phyloP scores from a whole-genome alignment of 1,140 invertebrate species.

The Chrysoperla carnea region DNA sequence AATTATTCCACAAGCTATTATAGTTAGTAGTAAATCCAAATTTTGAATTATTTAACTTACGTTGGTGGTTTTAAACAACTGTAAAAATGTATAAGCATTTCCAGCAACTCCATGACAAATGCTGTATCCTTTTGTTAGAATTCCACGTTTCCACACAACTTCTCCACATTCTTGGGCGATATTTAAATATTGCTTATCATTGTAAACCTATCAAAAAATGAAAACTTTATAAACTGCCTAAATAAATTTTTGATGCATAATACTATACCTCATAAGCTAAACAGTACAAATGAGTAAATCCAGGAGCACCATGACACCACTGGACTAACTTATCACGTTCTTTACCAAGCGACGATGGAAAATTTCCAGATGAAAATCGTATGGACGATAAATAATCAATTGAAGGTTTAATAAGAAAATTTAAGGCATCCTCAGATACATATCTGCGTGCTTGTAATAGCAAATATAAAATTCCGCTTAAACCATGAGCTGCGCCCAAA shows the following conservation, averaged over 20 bases:
- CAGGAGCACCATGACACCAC: constrained; percentile 92
- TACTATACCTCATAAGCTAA: constrained; percentile 52
- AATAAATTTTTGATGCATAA: background rate
- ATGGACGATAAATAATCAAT: constrained; percentile 42
- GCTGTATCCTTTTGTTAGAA: constrained; percentile 80
- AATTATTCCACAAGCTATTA: too few species aligned
- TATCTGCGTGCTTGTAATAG: constrained; percentile 47
- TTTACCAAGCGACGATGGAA: constrained; percentile 62
- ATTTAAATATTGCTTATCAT: constrained; percentile 54
- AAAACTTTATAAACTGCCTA: constrained; percentile 1
- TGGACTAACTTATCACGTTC: constrained; percentile 65
- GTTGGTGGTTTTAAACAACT: constrained; percentile 61
- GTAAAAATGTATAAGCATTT: constrained; percentile 77
- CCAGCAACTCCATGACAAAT: constrained; percentile 85
- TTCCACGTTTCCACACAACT: constrained; percentile 66
- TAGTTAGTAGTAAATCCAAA: too few species aligned
- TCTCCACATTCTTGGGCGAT: constrained; percentile 54
- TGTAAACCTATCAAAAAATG: constrained; percentile 37
- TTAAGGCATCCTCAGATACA: constrained; percentile 28
- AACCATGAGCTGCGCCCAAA: constrained; percentile 74
- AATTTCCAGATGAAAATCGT: constrained; percentile 61
- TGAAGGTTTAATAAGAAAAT: constrained; percentile 34
- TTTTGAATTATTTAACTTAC: too few species aligned
- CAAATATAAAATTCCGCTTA: constrained; percentile 68
- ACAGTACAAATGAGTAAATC: constrained; percentile 58